These are phyloP conservation scores for human (Homo sapiens) DNA, from an alignment of 2,113 vertebrate species.

Conservation along the genomic window DNA sequence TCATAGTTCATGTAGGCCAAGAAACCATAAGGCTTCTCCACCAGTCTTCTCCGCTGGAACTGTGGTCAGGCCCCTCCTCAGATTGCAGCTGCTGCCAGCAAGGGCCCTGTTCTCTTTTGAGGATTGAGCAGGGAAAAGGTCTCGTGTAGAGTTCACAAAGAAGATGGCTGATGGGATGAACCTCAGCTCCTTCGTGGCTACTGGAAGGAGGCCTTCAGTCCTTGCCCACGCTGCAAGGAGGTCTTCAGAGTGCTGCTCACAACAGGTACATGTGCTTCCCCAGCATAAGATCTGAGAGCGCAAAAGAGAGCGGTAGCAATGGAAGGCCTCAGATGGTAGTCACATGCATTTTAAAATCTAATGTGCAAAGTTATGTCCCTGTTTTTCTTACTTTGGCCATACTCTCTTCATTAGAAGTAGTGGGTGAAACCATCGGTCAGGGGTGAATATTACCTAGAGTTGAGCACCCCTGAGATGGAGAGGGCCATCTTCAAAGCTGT, in stretches of 20 bases:
- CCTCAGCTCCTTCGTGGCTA: neutral
- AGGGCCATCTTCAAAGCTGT: neutral
- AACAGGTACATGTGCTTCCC: too few species aligned
- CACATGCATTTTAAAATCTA: rapidly evolving
- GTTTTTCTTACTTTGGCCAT: too few species aligned
- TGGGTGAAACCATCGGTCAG: too few species aligned
- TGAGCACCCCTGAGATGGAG: neutral
- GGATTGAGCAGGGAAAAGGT: neutral
- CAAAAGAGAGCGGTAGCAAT: rapidly evolving
- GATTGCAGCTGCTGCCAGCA: neutral
- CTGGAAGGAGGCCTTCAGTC: neutral
- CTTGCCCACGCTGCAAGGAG: neutral
- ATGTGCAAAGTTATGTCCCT: neutral
- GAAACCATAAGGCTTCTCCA: too few species aligned
- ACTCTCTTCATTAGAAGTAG: neutral
- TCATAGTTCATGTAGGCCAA: neutral
- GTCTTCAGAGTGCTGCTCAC: neutral
- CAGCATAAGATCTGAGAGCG: neutral
- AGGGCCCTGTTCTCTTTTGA: neutral
- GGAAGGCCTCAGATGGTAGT: too few species aligned
- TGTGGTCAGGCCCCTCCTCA: neutral
- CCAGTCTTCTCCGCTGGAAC: neutral
- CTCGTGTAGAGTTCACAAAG: too few species aligned
- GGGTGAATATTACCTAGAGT: neutral
- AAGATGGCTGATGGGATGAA: neutral